Conservation (phyloP, 2,797 vertebrate species). For the Antrozous pallidus region DNA sequence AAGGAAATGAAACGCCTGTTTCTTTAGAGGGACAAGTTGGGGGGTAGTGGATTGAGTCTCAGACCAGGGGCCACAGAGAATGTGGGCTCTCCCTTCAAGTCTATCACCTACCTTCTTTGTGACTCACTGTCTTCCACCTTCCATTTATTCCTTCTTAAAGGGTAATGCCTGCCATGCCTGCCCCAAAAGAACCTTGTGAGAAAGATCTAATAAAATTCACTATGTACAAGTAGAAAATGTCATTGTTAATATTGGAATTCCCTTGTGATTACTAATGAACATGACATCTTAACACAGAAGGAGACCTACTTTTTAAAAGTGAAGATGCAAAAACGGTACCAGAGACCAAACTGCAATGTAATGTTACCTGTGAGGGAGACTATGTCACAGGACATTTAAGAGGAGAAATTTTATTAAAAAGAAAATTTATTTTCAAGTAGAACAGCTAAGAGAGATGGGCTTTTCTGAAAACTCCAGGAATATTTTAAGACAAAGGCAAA, state of each 20-base stretch:
- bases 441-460: not conserved
- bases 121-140: not conserved
- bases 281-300: not conserved
- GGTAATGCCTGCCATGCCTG: not conserved
- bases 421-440: not conserved
- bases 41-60: not conserved
- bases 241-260: not conserved
- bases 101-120: not conserved
- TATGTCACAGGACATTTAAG: not conserved
- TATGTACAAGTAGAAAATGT: not conserved
- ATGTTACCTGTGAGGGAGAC: not conserved
- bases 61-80: not conserved
- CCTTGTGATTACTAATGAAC: not conserved
- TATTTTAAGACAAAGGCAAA: not conserved
- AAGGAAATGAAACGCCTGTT: not conserved
- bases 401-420: not conserved
- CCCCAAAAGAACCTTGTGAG: not conserved
- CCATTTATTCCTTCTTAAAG: not conserved
- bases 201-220: not conserved
- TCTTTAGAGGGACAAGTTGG: not conserved
- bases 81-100: rapidly evolving
- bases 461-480: not conserved
- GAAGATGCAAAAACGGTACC: not conserved
- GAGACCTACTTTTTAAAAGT: not conserved
- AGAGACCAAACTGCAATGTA: not conserved